Evolutionary conservation across 2,888 invertebrate genomes (phyloP), one percentile per base, ranked within the genome.

Genomic region (Spodoptera exigua): DNA sequence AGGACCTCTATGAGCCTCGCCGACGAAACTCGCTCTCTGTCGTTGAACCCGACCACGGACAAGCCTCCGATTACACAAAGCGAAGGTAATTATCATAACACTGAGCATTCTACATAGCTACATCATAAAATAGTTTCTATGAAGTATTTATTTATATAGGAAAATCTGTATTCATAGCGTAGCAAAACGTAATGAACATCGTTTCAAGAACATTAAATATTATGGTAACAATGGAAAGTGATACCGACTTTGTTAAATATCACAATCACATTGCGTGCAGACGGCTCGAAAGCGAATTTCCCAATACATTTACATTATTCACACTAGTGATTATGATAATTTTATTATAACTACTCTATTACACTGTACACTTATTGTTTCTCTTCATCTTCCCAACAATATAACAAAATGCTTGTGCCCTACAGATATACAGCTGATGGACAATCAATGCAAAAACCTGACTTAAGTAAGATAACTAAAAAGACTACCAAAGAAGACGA

Each of bases 21-120:
- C 89, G 96, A 44, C 91, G 96, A 59, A 95, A 95, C 90, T 96
- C 96, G 52, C 95, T 95, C 67, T 94, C 94, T 1, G 95, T 93
- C 59, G 95, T 95, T 68, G 95, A 95, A 78, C 92, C 94, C 35
- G 95, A 95, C 82, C 96, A 96, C 82, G 96, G 96, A 80, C 95
- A 96, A 88, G 95, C 96, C 34, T 96, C 96, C 34, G 96, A 96
- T 82, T 96, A 95, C 78, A 95, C 94, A 1, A 95, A 95, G 78
- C 91, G 96, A 76, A 94, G 96, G 88, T 95, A 82, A 67, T 27
- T 39, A 27, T 27, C 34, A 34, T 13, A 41, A 32, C 27, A 12
- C 10, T 17, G 34, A 13, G 9, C 2, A 13, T 37, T n/a, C n/a
- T 44, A 14, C 12, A 36, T 40, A 9, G n/a, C n/a, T 9, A 21